These are phyloP conservation scores for Agelas oroides DNA, from an alignment of 37 sponge, comb jelly and placozoan species.

Conservation along the genomic window DNA sequence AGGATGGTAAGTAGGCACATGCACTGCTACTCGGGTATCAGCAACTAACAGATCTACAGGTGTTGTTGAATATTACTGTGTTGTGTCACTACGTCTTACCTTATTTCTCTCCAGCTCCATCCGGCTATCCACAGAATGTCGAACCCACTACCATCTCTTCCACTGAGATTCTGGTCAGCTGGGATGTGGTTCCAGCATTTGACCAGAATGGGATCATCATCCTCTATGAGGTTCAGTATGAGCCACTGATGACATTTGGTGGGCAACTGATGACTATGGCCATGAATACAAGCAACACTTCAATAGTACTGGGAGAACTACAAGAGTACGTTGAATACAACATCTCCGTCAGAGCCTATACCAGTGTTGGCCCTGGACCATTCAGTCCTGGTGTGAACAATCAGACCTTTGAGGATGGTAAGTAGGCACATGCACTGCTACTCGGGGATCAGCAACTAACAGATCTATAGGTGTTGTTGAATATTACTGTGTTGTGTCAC, in stretches of 20 bases:
- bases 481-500: no score
- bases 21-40: background rate
- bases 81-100: no score
- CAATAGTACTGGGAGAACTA: background rate
- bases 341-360: conserved; percentile 39
- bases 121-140: no score
- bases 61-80: no score
- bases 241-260: conserved; percentile 3
- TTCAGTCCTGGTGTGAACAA: conserved; percentile 8
- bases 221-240: conserved; percentile 31
- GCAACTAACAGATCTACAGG: background rate
- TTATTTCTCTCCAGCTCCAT: no score
- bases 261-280: background rate
- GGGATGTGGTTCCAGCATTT: no score
- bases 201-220: conserved; percentile 46
- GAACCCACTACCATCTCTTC: no score
- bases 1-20: background rate
- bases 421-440: background rate
- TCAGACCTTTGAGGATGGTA: conserved; percentile 20
- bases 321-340: conserved; percentile 35
- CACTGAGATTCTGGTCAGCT: no score
- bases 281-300: background rate
- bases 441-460: no score
- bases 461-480: no score
- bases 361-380: conserved; percentile 27